Evolutionary conservation across 30 jellyfish, hydroid and myxozoan genomes (phyloP).

Genomic region (Pelagia noctiluca): DNA sequence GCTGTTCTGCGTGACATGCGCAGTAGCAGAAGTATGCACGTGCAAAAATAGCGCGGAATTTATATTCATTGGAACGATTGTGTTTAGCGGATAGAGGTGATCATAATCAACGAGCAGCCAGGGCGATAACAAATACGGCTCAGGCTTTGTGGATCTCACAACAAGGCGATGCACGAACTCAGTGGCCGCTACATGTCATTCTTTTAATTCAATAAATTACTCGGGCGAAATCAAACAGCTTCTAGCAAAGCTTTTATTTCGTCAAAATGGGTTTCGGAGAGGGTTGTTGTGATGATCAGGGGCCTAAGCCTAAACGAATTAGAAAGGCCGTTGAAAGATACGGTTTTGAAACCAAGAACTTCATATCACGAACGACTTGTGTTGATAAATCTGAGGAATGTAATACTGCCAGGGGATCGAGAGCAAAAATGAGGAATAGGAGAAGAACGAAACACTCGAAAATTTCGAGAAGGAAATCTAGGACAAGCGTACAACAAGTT

Average conservation of each 20-base stretch:
- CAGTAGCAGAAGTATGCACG: constrained; percentile 86
- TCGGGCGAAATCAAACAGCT: constrained; percentile 71
- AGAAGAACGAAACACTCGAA: constrained; percentile 4
- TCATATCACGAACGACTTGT: constrained; percentile 31
- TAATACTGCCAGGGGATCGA: not conserved
- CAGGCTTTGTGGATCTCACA: constrained; percentile 59
- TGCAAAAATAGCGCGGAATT: constrained; percentile 95
- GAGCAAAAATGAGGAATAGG: constrained; percentile 28
- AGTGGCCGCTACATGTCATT: constrained; percentile 72
- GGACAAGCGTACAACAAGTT: not conserved
- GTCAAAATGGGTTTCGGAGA: not conserved
- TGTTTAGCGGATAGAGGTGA: constrained; percentile 63
- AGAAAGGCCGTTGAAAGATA: constrained; percentile 67
- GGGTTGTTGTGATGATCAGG: constrained; percentile 16
- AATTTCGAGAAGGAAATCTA: constrained; percentile 12
- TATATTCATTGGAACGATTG: constrained; percentile 65
- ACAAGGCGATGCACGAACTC: constrained; percentile 76
- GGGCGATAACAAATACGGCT: constrained; percentile 70
- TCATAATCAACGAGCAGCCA: constrained; percentile 39
- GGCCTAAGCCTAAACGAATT: constrained; percentile 52
- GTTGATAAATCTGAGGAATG: not conserved
- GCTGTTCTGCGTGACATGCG: constrained; percentile 91
- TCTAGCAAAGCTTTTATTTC: not conserved
- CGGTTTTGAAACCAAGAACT: constrained; percentile 37
- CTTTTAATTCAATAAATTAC: constrained; percentile 73